Percentiles rank a stretch among this genome's conserved stretches.
Evolutionary conservation across 2,797 vertebrate species (phyloP).

Genomic region (Natrix natrix): DNA sequence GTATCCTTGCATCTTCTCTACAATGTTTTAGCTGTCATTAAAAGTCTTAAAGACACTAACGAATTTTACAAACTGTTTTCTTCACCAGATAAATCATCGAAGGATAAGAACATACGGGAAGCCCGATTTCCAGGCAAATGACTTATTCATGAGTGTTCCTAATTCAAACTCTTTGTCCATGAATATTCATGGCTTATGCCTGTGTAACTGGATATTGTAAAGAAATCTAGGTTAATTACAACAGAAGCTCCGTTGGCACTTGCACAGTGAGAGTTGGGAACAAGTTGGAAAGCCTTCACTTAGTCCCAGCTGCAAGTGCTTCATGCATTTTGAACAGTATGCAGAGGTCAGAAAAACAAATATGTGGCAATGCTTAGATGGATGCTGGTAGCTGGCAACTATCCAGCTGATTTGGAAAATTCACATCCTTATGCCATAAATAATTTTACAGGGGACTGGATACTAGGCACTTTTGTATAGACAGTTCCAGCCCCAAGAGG

Average conservation of each 20-base stretch:
- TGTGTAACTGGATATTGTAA: conserved; percentile 67
- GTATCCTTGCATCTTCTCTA: conserved; percentile 48
- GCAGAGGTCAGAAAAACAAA: conserved; percentile 62
- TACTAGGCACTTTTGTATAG: conserved; percentile 46
- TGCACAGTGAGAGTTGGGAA: conserved; percentile 50
- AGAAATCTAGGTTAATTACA: conserved; percentile 66
- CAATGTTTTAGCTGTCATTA: conserved; percentile 58
- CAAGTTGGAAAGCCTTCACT: conserved; percentile 58
- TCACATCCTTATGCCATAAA: conserved; percentile 54
- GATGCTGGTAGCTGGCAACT: conserved; percentile 52
- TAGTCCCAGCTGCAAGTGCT: conserved; percentile 58
- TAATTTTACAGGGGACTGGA: conserved; percentile 41
- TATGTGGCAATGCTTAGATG: conserved; percentile 42
- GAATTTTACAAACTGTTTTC: conserved; percentile 67
- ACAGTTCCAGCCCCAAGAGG: conserved; percentile 26
- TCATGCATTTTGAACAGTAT: conserved; percentile 37
- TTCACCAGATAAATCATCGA: conserved; percentile 61
- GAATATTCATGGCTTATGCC: conserved; percentile 65
- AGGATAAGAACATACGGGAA: conserved; percentile 62
- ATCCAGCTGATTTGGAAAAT: conserved; percentile 50
- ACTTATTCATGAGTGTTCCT: conserved; percentile 68
- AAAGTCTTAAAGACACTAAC: conserved; percentile 64
- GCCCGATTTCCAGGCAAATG: conserved; percentile 60
- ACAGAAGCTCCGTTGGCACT: conserved; percentile 55
- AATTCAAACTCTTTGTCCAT: conserved; percentile 63